Evolutionary conservation across 2,888 invertebrate genomes (phyloP), one percentile per base, ranked within the genome.

Genomic region (Hylaea fasciaria): DNA sequence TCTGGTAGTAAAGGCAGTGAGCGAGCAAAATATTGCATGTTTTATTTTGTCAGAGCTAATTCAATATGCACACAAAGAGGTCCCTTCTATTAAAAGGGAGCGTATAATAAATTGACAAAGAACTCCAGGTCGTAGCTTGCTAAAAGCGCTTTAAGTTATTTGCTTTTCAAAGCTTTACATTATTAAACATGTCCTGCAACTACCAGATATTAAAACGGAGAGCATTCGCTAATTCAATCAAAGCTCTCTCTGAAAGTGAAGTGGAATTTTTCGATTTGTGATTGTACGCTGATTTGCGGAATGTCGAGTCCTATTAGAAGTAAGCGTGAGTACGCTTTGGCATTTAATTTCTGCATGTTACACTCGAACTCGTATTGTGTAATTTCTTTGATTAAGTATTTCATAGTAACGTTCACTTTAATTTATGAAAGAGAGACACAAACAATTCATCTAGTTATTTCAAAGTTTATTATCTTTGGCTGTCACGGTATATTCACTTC

Each of bases 41-140:
- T 76, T 74, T 69, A 70, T 71, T 72, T 77, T 70, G 71, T 76
- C 55, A 65, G 61, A 64, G 64, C 67, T 80, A 79, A 80, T 75
- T 76, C 76, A 68, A 79, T 76, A 71, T 60, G 51, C 66, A 72
- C 65, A 71, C 74, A 77, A 75, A 76, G 73, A 72, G 32, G 41
- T 52, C 13, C 22, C 22, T 51, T 65, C 64, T 65, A 69, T 48
- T 58, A 60, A 45, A 32, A 32, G 65, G 69, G 59, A 62, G 61
- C 58, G 60, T 56, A 62, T 59, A 54, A 78, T 74, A 80, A 80
- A 83, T 83, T 85, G 80, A 82, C 80, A 80, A 84, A 78, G 80
- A 76, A 69, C 66, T 71, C 59, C 58, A 78, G 80, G 76, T 80
- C 74, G 57, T 50, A 64, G 47, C 22, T 22, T 22, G n/a, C 52